Conservation (phyloP, 2,888 invertebrate genomes). For the Drymonia ruficornis region DNA sequence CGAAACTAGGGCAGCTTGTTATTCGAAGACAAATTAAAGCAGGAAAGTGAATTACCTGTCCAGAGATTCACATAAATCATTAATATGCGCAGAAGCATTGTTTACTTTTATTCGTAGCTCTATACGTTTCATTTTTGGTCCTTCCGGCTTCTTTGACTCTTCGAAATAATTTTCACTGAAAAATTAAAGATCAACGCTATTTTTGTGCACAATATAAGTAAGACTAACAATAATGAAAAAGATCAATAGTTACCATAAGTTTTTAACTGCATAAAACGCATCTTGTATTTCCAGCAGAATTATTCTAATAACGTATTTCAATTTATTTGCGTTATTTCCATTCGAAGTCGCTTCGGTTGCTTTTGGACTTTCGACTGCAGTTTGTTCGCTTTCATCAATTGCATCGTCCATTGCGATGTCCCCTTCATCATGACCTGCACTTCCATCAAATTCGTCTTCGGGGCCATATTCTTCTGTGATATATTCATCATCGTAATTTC, state of each 20-base stretch:
- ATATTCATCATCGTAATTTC: constrained; percentile 28
- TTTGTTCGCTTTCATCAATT: constrained; percentile 8
- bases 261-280: constrained; percentile 39
- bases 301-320: constrained; percentile 40
- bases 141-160: constrained; percentile 20
- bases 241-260: constrained; percentile 52
- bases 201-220: too few species aligned
- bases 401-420: constrained; percentile 12
- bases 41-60: constrained; percentile 40
- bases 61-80: constrained; percentile 42
- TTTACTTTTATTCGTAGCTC: constrained; percentile 39
- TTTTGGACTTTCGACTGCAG: constrained; percentile 10
- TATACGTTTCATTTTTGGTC: constrained; percentile 22
- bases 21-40: too few species aligned
- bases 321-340: constrained; percentile 26
- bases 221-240: background rate
- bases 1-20: too few species aligned
- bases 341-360: constrained; percentile 5
- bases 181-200: constrained; percentile 10
- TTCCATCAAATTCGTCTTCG: constrained; percentile 5
- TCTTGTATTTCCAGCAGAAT: constrained; percentile 45
- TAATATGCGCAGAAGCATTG: constrained; percentile 34
- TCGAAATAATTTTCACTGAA: constrained; percentile 40
- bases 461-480: constrained; percentile 14
- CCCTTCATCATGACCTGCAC: constrained; percentile 5